Conservation (phyloP, 2,113 vertebrate species). For the Buteo buteo region DNA sequence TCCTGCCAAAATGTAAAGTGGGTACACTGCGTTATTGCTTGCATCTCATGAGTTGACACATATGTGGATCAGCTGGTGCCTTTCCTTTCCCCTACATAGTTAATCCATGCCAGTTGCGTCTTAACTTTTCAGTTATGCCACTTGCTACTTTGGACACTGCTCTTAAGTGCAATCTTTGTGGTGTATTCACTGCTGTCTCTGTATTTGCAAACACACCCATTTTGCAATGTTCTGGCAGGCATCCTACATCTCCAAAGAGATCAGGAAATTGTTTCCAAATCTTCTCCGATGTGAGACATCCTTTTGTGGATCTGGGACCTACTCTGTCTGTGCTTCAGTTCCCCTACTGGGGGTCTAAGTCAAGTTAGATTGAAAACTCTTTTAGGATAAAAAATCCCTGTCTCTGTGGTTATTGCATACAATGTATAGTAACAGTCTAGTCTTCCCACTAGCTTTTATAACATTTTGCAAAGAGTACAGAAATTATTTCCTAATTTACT, state of each 20-base stretch:
- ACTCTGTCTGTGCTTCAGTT: not conserved
- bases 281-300: not conserved
- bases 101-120: not conserved
- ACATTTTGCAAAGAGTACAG: not conserved
- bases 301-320: not conserved
- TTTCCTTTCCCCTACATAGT: not conserved
- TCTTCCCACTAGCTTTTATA: not conserved
- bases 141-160: not conserved
- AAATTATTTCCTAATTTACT: not conserved
- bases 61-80: not conserved
- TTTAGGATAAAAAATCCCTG: not conserved
- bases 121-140: not conserved
- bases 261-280: not conserved
- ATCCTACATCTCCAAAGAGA: not conserved
- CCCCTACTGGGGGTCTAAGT: not conserved
- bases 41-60: not conserved
- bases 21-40: not conserved
- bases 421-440: not conserved
- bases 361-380: not conserved
- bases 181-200: not conserved
- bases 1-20: not conserved
- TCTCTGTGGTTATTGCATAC: not conserved
- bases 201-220: not conserved
- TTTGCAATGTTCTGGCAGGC: not conserved
- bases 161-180: not conserved